phyloP scores from a whole-genome alignment of 1,140 invertebrate genomes.

The Drosophila arawakana region DNA sequence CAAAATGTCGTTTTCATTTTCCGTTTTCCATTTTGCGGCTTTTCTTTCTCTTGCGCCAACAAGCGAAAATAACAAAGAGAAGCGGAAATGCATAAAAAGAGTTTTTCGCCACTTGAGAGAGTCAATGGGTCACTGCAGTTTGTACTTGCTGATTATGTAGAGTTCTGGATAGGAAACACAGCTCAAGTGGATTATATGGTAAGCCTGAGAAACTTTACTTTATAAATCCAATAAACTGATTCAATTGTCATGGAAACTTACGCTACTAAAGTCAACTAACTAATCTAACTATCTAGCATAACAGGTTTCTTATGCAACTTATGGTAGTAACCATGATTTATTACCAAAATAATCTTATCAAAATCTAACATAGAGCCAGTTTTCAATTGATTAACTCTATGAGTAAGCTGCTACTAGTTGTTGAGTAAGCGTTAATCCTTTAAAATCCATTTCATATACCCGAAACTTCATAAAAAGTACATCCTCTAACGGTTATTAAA shows the following conservation, averaged over 20 bases:
- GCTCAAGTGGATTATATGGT: not conserved
- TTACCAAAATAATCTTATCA: slow-evolving; percentile 1
- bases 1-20: slow-evolving; percentile 44
- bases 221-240: not conserved
- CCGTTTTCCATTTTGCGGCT: slow-evolving; percentile 18
- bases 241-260: not conserved
- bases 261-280: slow-evolving; percentile 9
- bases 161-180: not conserved
- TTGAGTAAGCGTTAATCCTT: no score
- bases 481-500: no score
- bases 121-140: slow-evolving; percentile 2
- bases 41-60: slow-evolving; percentile 17
- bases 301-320: slow-evolving; percentile 12
- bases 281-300: slow-evolving; percentile 21
- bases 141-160: not conserved
- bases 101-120: slow-evolving; percentile 11
- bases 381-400: not conserved
- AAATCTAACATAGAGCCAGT: not conserved
- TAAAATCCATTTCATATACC: no score
- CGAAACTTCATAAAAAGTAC: no score
- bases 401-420: not conserved
- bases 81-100: slow-evolving; percentile 20
- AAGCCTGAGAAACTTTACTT: not conserved
- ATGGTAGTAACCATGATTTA: not conserved
- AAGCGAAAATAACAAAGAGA: slow-evolving; percentile 15